Percentiles rank a stretch among this genome's conserved stretches.
Evolutionary conservation across 2,113 vertebrate species (phyloP).

Genomic region (Struthio camelus): DNA sequence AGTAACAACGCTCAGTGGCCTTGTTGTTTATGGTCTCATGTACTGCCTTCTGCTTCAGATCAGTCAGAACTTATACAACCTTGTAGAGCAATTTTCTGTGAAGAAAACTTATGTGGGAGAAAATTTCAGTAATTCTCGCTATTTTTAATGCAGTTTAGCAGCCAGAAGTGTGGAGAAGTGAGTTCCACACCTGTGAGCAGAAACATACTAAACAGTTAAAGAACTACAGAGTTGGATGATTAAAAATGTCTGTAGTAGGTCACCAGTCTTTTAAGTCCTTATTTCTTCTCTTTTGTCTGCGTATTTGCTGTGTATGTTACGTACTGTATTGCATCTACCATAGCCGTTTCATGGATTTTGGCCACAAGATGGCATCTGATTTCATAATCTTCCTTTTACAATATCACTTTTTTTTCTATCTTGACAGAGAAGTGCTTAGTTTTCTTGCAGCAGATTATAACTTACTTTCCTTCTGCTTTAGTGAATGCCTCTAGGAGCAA

Average conservation of each 20-base stretch:
- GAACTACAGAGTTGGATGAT: neutral
- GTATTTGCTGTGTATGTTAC: neutral
- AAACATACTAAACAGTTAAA: neutral
- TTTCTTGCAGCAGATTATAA: slow-evolving; percentile 45
- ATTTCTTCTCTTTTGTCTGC: neutral
- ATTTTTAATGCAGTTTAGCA: neutral
- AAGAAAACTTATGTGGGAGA: neutral
- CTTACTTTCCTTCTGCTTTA: slow-evolving; percentile 28
- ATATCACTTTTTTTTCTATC: neutral
- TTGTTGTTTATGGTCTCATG: neutral
- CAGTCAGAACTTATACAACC: neutral
- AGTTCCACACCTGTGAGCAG: neutral
- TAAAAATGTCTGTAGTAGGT: neutral
- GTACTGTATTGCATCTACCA: neutral
- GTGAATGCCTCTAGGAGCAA: slow-evolving; percentile 12
- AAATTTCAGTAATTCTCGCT: neutral
- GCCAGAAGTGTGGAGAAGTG: neutral
- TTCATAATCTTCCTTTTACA: slow-evolving; percentile 40
- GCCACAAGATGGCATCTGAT: slow-evolving; percentile 71
- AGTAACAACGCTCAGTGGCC: neutral
- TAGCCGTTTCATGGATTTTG: slow-evolving; percentile 7
- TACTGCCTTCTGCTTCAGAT: neutral
- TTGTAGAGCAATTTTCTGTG: neutral
- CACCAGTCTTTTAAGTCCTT: neutral
- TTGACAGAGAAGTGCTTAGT: neutral